phyloP scores from a whole-genome alignment of 2,797 vertebrate genomes.

The Diglossa cyanea region DNA sequence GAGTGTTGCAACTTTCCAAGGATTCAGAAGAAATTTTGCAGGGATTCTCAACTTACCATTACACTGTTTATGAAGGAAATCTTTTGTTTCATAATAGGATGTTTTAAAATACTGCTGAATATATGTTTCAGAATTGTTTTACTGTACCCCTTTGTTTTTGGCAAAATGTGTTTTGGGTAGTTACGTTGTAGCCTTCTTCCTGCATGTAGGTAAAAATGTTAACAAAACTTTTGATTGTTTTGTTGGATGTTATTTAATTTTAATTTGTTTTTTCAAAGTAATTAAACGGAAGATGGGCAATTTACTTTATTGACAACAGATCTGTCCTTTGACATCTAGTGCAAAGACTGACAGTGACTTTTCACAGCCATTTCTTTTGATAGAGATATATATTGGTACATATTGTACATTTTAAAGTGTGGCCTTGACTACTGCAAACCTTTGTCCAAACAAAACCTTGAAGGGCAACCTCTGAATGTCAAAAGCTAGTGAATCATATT shows the following conservation, averaged over 20 bases:
- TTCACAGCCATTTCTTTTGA: background rate
- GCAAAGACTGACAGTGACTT: background rate
- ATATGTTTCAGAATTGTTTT: background rate
- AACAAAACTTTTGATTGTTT: background rate
- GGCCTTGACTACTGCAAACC: background rate
- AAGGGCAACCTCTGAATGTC: background rate
- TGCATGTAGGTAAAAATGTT: background rate
- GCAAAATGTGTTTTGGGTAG: background rate
- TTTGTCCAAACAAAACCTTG: background rate
- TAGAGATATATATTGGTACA: rapidly evolving
- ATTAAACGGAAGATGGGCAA: background rate
- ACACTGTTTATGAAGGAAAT: background rate
- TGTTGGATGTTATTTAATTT: background rate
- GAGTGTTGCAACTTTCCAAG: background rate
- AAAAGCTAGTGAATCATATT: background rate
- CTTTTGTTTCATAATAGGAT: background rate
- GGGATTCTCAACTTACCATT: background rate
- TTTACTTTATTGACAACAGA: background rate
- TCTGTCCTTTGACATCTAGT: background rate
- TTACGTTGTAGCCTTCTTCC: background rate
- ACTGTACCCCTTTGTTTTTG: background rate
- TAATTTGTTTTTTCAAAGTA: background rate
- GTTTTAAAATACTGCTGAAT: background rate
- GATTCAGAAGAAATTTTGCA: background rate
- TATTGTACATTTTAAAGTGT: background rate